Evolutionary conservation across 2,888 invertebrate genomes (phyloP), one percentile per base, ranked within the genome.

Genomic region (Globia sparganii): DNA sequence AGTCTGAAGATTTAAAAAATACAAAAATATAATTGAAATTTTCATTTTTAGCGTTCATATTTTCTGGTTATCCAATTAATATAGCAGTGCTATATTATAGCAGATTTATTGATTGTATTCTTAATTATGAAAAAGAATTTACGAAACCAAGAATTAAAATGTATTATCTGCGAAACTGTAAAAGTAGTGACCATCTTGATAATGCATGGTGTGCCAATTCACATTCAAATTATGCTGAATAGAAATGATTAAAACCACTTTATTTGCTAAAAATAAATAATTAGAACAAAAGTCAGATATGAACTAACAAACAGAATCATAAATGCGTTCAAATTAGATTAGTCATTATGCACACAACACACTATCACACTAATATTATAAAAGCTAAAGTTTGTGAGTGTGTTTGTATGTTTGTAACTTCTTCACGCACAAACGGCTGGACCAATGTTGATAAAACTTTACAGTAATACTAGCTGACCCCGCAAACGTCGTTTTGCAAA

Each of bases 231-330:
- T 8, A 34, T 43, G 9, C 11, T 58, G 28, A 28, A 58, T 59
- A 18, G 13, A 43, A 59, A 43, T 59, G 0, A 65, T 31, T 58
- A n/a, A 49, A 69, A 21, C 0, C 13, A 43, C 4, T 5, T 11
- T 59, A 13, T 61, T 68, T 61, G 34, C 37, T 25, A 31, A 34
- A 67, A 53, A 59, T 34, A 34, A 28, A 61, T n/a, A 56, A 62
- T 64, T 58, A 18, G 21, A 61, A 82, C 40, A 66, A 53, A 28
- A 66, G 31, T 25, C 25, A 31, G 72, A 83, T 78, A 83, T n/a
- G 56, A 0, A 6, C 28, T 72, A 61, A 58, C 25, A 82, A 77
- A 68, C 75, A 74, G 2, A 46, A 61, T 64, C 28, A 68, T 84
- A 59, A 61, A 84, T 67, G 58, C 53, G 49, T 46, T 40, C 34